phyloP scores from a whole-genome alignment of 1,140 invertebrate species.

The Platorchestia sp. region DNA sequence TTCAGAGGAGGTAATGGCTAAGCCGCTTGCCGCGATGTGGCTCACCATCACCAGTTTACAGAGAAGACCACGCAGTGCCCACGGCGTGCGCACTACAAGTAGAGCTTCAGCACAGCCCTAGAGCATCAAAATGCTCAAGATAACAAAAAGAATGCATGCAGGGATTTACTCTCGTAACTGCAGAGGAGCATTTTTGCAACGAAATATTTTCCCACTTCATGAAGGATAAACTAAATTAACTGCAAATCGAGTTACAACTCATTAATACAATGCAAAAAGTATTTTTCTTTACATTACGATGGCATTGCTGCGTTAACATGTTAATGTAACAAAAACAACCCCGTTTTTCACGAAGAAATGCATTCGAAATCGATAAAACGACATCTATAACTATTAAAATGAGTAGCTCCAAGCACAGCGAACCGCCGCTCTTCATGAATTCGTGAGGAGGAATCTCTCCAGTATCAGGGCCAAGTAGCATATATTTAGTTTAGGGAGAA shows the following conservation, averaged over 20 bases:
- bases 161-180: background rate
- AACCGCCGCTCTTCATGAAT: background rate
- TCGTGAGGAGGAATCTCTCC: background rate
- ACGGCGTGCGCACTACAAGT: background rate
- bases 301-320: background rate
- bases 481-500: conserved; percentile 51
- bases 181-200: background rate
- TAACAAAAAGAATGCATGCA: background rate
- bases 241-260: background rate
- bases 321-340: background rate
- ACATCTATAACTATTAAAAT: background rate
- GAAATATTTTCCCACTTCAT: background rate
- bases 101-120: background rate
- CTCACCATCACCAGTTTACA: background rate
- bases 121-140: background rate
- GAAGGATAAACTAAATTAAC: background rate
- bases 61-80: background rate
- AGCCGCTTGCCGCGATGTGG: background rate
- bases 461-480: background rate
- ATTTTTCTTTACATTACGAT: background rate
- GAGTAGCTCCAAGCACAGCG: background rate
- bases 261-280: background rate
- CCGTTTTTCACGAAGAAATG: background rate
- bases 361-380: background rate
- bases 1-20: background rate